Evolutionary conservation across 2,797 vertebrate genomes (phyloP), one percentile per base, ranked within the genome.

Genomic region (Galago senegalensis): DNA sequence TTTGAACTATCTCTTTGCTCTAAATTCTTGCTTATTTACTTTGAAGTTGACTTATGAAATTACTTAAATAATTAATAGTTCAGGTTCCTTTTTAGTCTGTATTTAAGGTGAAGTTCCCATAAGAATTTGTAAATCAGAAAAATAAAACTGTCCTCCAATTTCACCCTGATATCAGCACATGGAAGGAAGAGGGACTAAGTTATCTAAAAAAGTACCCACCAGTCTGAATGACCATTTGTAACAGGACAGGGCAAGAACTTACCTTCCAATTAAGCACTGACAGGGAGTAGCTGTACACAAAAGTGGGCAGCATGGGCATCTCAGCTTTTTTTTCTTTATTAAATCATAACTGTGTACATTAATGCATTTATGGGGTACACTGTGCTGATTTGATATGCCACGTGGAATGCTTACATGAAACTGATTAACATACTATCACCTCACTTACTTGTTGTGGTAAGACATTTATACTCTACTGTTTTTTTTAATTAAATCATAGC

Each of bases 31-130:
- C 37, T 67, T 40, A 75, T 92, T 56, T 91, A n/a, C 90, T 97
- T 93, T 90, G 72, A 90, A 90, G 91, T 34, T 91, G 75, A 81
- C 72, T 94, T 76, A 73, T 14, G 27, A 85, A 93, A 61, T n/a
- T 21, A 13, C 72, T 90, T 95, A 77, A 95, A 95, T 96, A 93
- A 95, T 93, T 95, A 89, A 91, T 73, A 72, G 56, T 31, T 49
- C 84, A 29, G 77, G 46, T 60, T 96, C 87, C 37, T 93, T 69
- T 96, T 73, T 87, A 61, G 75, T 79, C 70, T 40, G 14, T 34
- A 58, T 87, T 75, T 84, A 49, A 91, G 46, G 46, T 61, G 77
- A 96, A 58, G n/a, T 72, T 95, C 93, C 43, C 80, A 56, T 27
- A 84, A 61, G 67, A 70, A 87, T 49, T 37, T 40, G 29, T 75